phyloP scores from a whole-genome alignment of 2,113 vertebrate genomes.

The Rhipidura dahli region DNA sequence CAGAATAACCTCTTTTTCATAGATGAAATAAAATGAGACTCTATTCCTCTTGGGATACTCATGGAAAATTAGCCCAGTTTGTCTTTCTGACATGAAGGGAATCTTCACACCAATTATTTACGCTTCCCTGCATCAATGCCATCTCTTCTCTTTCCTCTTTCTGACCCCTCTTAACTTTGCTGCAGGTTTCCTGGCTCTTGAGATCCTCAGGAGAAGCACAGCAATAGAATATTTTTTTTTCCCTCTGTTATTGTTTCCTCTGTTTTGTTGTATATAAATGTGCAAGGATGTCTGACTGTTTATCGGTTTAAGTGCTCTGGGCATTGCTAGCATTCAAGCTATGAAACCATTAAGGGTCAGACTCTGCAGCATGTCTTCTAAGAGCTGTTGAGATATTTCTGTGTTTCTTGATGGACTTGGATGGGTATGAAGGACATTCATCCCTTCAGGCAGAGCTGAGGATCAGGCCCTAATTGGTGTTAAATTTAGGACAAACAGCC shows the following conservation, averaged over 20 bases:
- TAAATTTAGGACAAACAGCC: conserved; percentile 52
- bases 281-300: neutral
- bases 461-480: conserved; percentile 50
- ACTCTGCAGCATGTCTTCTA: neutral
- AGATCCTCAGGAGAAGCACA: neutral
- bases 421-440: neutral
- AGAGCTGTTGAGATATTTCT: neutral
- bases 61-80: conserved; percentile 48
- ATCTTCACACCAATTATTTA: conserved; percentile 31
- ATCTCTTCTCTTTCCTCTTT: neutral
- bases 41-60: neutral
- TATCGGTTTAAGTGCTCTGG: neutral
- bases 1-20: neutral
- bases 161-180: neutral
- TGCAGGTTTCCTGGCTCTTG: neutral
- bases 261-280: neutral
- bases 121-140: neutral
- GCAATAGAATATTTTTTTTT: neutral
- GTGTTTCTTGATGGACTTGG: neutral
- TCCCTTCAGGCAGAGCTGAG: conserved; percentile 30
- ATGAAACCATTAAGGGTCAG: neutral
- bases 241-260: neutral
- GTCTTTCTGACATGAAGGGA: conserved; percentile 34
- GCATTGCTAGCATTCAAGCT: neutral
- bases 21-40: neutral